phyloP scores from a whole-genome alignment of 2,113 vertebrate species.

The Pelobates fuscus region DNA sequence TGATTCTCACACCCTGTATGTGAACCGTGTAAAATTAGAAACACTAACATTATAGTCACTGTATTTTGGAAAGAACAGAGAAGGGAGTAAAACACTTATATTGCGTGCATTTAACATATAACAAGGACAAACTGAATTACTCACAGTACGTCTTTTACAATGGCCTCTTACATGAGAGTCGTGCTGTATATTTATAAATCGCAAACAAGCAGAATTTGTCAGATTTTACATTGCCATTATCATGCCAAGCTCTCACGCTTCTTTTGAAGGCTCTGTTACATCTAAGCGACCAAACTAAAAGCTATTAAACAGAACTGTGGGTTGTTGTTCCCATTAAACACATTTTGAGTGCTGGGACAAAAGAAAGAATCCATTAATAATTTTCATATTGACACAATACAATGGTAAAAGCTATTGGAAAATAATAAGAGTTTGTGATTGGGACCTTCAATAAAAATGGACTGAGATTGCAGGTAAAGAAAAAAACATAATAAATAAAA shows the following conservation, averaged over 20 bases:
- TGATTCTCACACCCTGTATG: background rate
- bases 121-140: conserved; percentile 31
- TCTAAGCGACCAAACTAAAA: conserved; percentile 8
- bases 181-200: too few species aligned
- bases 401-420: background rate
- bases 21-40: conserved; percentile 11
- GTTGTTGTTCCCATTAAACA: background rate
- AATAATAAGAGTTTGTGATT: background rate
- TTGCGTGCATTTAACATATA: conserved; percentile 21
- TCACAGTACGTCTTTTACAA: conserved; percentile 1
- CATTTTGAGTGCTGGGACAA: background rate
- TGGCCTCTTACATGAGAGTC: too few species aligned
- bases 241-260: background rate
- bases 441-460: background rate
- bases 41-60: conserved; percentile 10
- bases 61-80: background rate
- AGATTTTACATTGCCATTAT: conserved; percentile 4
- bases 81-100: conserved; percentile 20
- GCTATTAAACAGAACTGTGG: background rate
- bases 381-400: conserved; percentile 16
- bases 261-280: background rate
- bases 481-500: too few species aligned
- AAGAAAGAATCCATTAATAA: conserved; percentile 18
- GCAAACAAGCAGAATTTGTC: too few species aligned
- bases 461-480: background rate